Base-by-base conservation (phyloP, 2,797 vertebrate species). In the Loris lydekkerianus region DNA sequence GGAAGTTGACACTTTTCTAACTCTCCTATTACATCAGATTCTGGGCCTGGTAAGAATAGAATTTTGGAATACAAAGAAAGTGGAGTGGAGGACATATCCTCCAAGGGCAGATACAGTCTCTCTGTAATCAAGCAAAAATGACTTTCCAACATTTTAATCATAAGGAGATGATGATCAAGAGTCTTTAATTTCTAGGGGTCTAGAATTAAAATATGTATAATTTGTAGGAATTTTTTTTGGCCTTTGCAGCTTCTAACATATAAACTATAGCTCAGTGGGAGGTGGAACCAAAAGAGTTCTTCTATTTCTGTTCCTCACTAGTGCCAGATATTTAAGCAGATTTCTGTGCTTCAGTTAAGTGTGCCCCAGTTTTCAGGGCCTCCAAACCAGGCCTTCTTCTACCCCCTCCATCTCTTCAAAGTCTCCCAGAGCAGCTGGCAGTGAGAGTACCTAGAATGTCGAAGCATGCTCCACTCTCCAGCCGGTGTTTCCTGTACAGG, bases 401-500 rank as follows among this genome's bases (percentile, higher is more conserved):
- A 4, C 0, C 31, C 89, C 14, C 18, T 5, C 1, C 20, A 18
- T 23, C 60, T 70, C 70, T 15, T 4, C 23, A 25, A 14, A 37
- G 21, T 7, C 56, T 5, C 63, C 46, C 8, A 7, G 40, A 34
- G 40, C 13, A 2, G 34, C 25, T 3, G 69, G 46, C 29, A 0
- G 37, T 31, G 43, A 34, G 82, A 89, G 83, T 99, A 99, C 99
- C 99, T 99, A 98, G 97, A 93, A 98, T 97, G 91, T 99, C 99
- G 49, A 99, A 98, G 96, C 99, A 98, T 0, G 98, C 97, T 65
- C 99, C 99, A 0, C 98, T 99, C 97, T 99, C 99, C 76, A 99
- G 98, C 21, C 99, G 99, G 97, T 99, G 99, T 95, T 99, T 99
- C 96, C 99, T 99, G 98, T 99, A 99, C 81, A 99, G 98, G 88